phyloP scores from a whole-genome alignment of 1,140 invertebrate genomes.

The Octopus sinensis region DNA sequence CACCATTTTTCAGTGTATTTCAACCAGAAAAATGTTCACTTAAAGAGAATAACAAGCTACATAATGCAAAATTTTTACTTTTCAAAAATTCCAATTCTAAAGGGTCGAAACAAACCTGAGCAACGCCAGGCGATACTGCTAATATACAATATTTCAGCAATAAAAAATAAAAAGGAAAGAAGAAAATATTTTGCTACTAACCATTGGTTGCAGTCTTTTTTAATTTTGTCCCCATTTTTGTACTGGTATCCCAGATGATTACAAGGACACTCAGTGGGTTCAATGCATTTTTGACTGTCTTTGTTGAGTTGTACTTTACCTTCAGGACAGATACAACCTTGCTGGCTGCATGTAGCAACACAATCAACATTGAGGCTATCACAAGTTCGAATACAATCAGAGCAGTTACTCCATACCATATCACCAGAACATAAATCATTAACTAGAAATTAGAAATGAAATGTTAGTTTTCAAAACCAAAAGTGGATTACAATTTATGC shows the following conservation, averaged over 20 bases:
- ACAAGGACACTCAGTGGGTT: not conserved
- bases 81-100: too few species aligned
- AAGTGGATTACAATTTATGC: too few species aligned
- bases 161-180: too few species aligned
- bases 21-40: too few species aligned
- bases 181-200: conserved; percentile 48
- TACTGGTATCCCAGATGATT: conserved; percentile 56
- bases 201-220: conserved; percentile 81
- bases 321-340: conserved; percentile 9
- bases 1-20: too few species aligned
- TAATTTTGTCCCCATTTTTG: conserved; percentile 71
- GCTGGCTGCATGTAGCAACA: not conserved
- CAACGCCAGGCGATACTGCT: too few species aligned
- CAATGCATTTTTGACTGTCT: not conserved
- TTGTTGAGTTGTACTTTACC: not conserved
- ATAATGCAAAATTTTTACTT: too few species aligned
- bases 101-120: too few species aligned
- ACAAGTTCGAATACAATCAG: conserved; percentile 18
- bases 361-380: conserved; percentile 17
- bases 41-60: too few species aligned
- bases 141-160: too few species aligned
- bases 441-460: not conserved
- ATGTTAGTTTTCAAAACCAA: not conserved
- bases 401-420: conserved; percentile 18
- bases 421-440: not conserved